Percentiles rank a stretch among this genome's conserved stretches.
Evolutionary conservation across 2,797 vertebrate species (phyloP).

Genomic region (Gadopsis bispinosus): DNA sequence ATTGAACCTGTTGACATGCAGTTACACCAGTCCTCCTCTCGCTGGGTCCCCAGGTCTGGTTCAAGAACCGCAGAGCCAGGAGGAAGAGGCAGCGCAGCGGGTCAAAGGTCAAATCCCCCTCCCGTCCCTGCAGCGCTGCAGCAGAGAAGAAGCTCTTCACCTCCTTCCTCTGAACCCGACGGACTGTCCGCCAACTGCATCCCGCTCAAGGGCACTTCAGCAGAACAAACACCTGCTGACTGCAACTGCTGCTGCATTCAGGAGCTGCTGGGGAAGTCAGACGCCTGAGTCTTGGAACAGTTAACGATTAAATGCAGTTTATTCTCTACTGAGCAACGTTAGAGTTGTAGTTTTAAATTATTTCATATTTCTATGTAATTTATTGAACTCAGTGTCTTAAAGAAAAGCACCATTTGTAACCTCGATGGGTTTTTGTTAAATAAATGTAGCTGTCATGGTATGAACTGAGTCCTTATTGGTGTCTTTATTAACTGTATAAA

Average conservation of each 20-base stretch:
- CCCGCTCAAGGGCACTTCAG: neutral
- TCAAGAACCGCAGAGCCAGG: slow-evolving; percentile 85
- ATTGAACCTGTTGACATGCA: too few species aligned
- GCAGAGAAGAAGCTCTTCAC: slow-evolving; percentile 19
- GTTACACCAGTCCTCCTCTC: neutral
- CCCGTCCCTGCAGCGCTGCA: neutral
- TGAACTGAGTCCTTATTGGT: neutral
- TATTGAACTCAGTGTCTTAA: slow-evolving; percentile 26
- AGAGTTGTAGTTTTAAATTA: slow-evolving; percentile 11
- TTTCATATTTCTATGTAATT: slow-evolving; percentile 42
- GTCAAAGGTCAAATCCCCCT: slow-evolving; percentile 34
- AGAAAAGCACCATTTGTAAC: neutral
- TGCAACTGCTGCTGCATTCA: slow-evolving; percentile 17
- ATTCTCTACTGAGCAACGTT: neutral
- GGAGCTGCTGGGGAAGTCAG: neutral
- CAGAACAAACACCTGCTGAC: neutral
- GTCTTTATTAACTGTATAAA: neutral
- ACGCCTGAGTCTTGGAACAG: neutral
- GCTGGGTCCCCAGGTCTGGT: slow-evolving; percentile 79
- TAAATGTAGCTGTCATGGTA: slow-evolving; percentile 12
- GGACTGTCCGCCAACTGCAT: neutral
- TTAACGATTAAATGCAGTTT: neutral
- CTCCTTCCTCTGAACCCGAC: slow-evolving; percentile 26
- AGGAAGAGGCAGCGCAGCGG: slow-evolving; percentile 72
- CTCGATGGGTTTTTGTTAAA: neutral